Conservation (phyloP, 2,797 vertebrate genomes). For the Sparus aurata region DNA sequence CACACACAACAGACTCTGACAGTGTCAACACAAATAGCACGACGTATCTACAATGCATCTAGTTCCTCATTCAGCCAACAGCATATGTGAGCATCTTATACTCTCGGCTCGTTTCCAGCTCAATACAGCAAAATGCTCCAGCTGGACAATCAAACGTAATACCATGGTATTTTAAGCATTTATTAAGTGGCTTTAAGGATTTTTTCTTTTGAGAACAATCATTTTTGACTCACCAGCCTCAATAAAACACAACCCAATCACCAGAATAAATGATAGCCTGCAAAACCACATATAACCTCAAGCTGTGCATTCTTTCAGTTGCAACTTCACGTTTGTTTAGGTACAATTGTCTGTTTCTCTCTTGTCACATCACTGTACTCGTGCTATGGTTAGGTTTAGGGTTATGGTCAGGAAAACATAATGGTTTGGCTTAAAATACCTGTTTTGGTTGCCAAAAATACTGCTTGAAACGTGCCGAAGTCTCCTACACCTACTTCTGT, state of each 20-base stretch:
- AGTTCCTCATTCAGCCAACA: background rate
- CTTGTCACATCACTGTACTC: too few species aligned
- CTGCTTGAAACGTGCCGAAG: too few species aligned
- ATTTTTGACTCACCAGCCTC: background rate
- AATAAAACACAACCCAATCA: background rate
- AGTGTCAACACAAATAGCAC: background rate
- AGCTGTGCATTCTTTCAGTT: too few species aligned
- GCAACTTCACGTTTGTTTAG: too few species aligned
- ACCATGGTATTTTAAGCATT: background rate
- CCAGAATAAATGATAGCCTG: too few species aligned
- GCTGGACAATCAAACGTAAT: background rate
- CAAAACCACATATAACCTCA: too few species aligned
- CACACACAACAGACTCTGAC: background rate
- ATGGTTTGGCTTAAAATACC: too few species aligned
- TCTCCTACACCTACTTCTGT: too few species aligned
- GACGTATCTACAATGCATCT: background rate
- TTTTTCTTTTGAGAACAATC: background rate
- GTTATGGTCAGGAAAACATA: too few species aligned
- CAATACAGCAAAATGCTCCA: background rate
- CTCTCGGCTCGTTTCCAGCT: background rate
- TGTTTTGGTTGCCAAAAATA: too few species aligned
- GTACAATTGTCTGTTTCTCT: too few species aligned
- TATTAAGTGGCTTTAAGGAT: background rate
- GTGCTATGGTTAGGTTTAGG: too few species aligned
- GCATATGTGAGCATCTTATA: slow-evolving; percentile 5